Conservation (phyloP, 2,113 vertebrate species). For the Jaculus jaculus region DNA sequence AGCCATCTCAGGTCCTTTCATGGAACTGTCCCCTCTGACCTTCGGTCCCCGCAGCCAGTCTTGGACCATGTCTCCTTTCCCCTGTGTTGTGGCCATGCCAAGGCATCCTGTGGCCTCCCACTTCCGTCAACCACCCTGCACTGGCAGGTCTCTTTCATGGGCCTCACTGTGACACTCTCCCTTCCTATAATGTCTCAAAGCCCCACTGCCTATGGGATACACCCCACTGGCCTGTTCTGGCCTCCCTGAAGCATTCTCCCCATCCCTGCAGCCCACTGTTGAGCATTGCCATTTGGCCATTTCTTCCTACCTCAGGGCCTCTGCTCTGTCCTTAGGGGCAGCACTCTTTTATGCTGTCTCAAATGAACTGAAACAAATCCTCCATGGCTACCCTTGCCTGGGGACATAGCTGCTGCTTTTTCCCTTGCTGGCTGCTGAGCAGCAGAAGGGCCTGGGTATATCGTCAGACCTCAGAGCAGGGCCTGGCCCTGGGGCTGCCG, state of each 20-base stretch:
- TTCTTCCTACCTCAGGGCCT: not conserved
- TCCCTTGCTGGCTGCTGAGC: not conserved
- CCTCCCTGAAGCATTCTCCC: not conserved
- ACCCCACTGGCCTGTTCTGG: not conserved
- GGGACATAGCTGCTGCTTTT: not conserved
- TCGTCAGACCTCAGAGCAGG: not conserved
- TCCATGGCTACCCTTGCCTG: not conserved
- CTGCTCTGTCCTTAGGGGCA: not conserved
- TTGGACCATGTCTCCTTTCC: not conserved
- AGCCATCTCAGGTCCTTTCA: not conserved
- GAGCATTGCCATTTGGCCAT: rapidly evolving
- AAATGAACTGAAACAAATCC: not conserved
- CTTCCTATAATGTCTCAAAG: not conserved
- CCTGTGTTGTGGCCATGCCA: not conserved
- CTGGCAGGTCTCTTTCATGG: not conserved
- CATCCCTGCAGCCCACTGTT: rapidly evolving
- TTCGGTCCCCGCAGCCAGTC: not conserved
- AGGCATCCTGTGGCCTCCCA: not conserved
- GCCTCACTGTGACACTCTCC: not conserved
- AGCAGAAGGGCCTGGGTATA: too few species aligned
- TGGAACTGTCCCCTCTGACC: not conserved
- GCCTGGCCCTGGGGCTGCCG: not conserved
- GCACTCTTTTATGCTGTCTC: not conserved
- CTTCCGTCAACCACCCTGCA: not conserved
- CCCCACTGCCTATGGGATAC: not conserved